phyloP scores from a whole-genome alignment of 1,140 invertebrate species.

The Drosophila sulfurigaster region DNA sequence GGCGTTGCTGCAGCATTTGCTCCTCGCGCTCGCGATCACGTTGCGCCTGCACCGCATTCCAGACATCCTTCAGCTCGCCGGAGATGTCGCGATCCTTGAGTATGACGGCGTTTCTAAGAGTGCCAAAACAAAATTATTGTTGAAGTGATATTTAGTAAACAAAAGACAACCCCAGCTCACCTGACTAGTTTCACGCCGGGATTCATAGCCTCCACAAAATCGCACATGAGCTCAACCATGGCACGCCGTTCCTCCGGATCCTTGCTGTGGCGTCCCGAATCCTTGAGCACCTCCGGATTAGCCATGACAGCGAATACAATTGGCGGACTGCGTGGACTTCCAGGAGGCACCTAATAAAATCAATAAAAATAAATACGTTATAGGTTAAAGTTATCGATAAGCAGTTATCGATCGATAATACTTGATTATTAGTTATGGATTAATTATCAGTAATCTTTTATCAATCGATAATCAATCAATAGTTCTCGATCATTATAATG shows the following conservation, averaged over 20 bases:
- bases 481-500: too few species aligned
- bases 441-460: too few species aligned
- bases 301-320: constrained; percentile 90
- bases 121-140: not conserved
- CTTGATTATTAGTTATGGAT: too few species aligned
- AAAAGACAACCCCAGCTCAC: constrained; percentile 18
- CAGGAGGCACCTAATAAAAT: constrained; percentile 85
- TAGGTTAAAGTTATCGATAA: not conserved
- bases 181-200: constrained; percentile 87
- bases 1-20: constrained; percentile 84
- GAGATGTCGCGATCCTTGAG: constrained; percentile 89
- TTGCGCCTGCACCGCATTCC: constrained; percentile 89
- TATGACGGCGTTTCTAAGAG: constrained; percentile 86
- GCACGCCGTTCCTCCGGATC: constrained; percentile 88
- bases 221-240: constrained; percentile 88
- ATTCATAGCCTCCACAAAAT: constrained; percentile 90
- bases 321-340: constrained; percentile 87
- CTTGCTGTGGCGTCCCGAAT: constrained; percentile 88
- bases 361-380: not conserved
- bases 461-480: too few species aligned
- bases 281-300: constrained; percentile 88
- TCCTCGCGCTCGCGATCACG: constrained; percentile 86
- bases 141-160: not conserved
- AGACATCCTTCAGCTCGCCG: constrained; percentile 90
- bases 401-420: too few species aligned